Evolutionary conservation across 1,140 invertebrate genomes (phyloP), one percentile per base, ranked within the genome.

Genomic region (Heliconius congener): DNA sequence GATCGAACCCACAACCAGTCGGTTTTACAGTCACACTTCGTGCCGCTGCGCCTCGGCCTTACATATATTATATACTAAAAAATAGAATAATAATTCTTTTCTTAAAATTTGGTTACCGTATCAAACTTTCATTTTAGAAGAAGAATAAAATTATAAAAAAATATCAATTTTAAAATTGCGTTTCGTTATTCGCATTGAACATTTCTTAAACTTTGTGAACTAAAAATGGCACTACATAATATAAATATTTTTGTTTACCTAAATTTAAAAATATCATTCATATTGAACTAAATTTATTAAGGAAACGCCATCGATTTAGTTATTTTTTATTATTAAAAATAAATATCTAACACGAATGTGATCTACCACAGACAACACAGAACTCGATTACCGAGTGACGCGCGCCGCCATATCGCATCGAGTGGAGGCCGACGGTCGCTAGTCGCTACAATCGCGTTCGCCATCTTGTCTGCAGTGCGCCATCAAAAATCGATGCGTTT

Each of bases 401-500:
- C 60, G 23, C 27, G 60, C 60, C 60, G 60, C 60, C 60, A 66
- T 66, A 66, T 66, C 60, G 60, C 27, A 66, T 66, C 60, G 84
- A 82, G 83, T 87, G 85, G 88, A 89, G 85, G 89, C 86, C 84
- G 83, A 66, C 81, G 42, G 57, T 34, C 77, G n/a, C 60, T 79
- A 77, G 83, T 91, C 90, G 90, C 90, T 91, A 84, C 79, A 87
- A 84, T 89, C 86, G 85, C 78, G 79, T 76, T 89, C 92, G 91
- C 91, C 92, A 93, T 93, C 81, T 93, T 92, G 91, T 88, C 82
- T 80, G 72, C 85, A 83, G 75, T 82, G 86, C 84, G 85, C 85
- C 86, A 86, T 82, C 82, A 78, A 86, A 86, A 89, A 88, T 92
- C 92, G 90, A 92, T 91, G 88, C 83, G 82, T 81, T 77, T 82